Percentiles rank a stretch among this genome's conserved stretches.
Evolutionary conservation across 2,888 invertebrate species (phyloP).

Genomic region (Diplazon laetatorius): DNA sequence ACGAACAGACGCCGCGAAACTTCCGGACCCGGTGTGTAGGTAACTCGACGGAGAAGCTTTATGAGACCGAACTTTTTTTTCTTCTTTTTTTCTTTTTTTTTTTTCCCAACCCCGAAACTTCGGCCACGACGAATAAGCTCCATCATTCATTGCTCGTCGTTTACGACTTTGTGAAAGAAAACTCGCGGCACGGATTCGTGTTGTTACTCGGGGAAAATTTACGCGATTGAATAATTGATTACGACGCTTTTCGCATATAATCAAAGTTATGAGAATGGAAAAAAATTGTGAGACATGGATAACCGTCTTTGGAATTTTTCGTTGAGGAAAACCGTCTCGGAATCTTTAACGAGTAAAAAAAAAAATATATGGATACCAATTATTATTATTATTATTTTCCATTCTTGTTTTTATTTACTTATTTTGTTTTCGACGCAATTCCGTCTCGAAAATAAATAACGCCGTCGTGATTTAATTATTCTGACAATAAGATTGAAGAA

Average conservation of each 20-base stretch:
- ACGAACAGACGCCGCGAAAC: conserved; percentile 54
- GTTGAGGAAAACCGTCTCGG: too few relatives aligned
- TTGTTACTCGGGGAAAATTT: neutral
- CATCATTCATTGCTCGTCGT: conserved; percentile 67
- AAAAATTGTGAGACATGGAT: neutral
- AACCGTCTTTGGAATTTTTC: too few relatives aligned
- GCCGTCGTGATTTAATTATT: too few relatives aligned
- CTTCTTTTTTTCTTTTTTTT: too few relatives aligned
- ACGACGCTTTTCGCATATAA: neutral
- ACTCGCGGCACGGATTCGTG: neutral
- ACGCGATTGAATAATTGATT: neutral
- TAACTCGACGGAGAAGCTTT: conserved; percentile 1
- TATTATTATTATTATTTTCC: too few relatives aligned
- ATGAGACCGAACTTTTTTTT: conserved; percentile 34
- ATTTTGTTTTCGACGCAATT: too few relatives aligned
- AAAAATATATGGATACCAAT: too few relatives aligned
- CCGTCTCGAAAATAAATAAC: too few relatives aligned
- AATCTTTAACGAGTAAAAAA: too few relatives aligned
- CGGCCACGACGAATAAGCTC: conserved; percentile 67
- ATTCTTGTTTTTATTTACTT: too few relatives aligned
- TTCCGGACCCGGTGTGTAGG: conserved; percentile 18
- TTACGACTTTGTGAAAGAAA: neutral
- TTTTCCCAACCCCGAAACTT: conserved; percentile 49
- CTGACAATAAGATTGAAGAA: too few relatives aligned
- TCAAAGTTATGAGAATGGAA: neutral